A percentile compares a stretch with the other conserved stretches of the same genome.
phyloP scores from a whole-genome alignment of 2,888 invertebrate species.

The Metellina segmentata region DNA sequence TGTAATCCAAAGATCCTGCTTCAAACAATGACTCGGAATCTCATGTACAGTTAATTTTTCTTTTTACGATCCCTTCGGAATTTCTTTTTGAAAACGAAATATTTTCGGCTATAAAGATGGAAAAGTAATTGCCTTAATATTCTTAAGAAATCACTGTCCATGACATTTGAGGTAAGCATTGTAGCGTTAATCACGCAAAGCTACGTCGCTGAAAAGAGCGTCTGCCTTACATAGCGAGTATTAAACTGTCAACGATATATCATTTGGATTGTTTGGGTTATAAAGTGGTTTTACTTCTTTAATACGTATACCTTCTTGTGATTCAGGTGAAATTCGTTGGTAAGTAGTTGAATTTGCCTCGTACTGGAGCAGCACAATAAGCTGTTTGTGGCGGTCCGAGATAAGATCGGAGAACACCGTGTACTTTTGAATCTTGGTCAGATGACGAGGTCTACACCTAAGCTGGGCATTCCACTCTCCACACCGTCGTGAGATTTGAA shows the following conservation, averaged over 20 bases:
- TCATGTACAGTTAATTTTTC: conserved; percentile 24
- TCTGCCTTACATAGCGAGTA: neutral
- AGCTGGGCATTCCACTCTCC: too few species aligned
- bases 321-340: too few species aligned
- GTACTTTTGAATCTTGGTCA: too few species aligned
- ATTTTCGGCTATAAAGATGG: neutral
- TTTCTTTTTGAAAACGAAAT: conserved; percentile 10
- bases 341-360: too few species aligned
- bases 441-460: too few species aligned
- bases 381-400: too few species aligned
- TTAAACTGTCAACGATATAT: conserved; percentile 49
- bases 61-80: conserved; percentile 13
- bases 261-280: neutral
- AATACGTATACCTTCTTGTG: too few species aligned
- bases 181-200: conserved; percentile 31
- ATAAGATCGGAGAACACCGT: too few species aligned
- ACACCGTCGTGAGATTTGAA: too few species aligned
- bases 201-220: neutral
- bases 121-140: conserved; percentile 47
- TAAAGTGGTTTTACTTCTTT: too few species aligned
- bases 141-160: conserved; percentile 18
- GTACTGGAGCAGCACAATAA: too few species aligned
- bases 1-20: conserved; percentile 4
- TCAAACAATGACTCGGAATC: conserved; percentile 4
- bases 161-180: conserved; percentile 35